Base-by-base conservation (phyloP, 92 coral and sea anemone genomes). In the Phenganax subtilis region DNA sequence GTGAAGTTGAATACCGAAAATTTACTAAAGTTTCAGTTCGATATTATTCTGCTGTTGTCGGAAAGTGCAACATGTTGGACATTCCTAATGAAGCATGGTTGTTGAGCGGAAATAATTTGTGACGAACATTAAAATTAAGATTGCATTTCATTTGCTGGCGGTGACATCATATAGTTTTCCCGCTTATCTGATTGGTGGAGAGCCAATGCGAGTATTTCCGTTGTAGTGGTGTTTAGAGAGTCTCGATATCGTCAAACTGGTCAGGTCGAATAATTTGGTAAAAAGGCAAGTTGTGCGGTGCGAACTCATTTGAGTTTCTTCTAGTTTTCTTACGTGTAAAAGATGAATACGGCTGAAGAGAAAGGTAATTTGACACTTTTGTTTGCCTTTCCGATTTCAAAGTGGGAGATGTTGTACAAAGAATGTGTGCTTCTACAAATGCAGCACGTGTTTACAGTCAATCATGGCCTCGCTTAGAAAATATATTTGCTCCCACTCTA, bases 331-430 rank as follows among this genome's bases (percentile, higher is more conserved):
- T 68, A 53, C 54, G 16, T 53, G 10, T 7, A 30, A 37, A 68
- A 68, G 52, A 68, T 68, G 73, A 68, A 20, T 68, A 68, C 52
- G 31, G 73, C 3, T 15, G 73, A 68, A 68, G 73, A 68, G 47
- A 68, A 68, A 68, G 73, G 73, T 68, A 68, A 14, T 37, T 68
- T 37, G 16, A 68, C 52, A 25, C n/a, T 8, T 11, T 68, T 30
- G 52, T n/a, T 28, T 68, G 5, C 1, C 47, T 10, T 37, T 12
- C 10, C 14, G 9, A 28, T 37, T 64, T 16, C 30, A 37, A 37
- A 37, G 47, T 64, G 30, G 37, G 11, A 61, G 9, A 17, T 64
- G 27, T 64, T 15, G 29, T 15, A 62, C 68, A 62, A 62, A 17
- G 68, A 15, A 8, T 64, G 37, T 64, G 37, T 64, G 27, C 70